A percentile compares a stretch with the other conserved stretches of the same genome.
phyloP scores from a whole-genome alignment of 2,797 vertebrate species.

The Botia almorhae region DNA sequence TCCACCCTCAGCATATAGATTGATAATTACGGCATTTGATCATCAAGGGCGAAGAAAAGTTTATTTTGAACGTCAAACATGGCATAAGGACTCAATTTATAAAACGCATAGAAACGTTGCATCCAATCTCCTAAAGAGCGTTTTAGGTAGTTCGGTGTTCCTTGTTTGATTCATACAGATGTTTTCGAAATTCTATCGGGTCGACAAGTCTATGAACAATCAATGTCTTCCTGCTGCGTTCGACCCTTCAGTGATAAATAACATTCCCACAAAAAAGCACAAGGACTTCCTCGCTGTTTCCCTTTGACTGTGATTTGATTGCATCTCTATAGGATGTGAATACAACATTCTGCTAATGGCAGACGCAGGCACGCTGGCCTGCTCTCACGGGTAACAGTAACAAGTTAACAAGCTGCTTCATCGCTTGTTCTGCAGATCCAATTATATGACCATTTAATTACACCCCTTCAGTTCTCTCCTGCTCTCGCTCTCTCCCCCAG shows the following conservation, averaged over 20 bases:
- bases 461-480: conserved; percentile 35
- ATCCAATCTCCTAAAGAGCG: neutral
- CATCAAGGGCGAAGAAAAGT: conserved; percentile 47
- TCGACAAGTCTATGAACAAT: neutral
- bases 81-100: conserved; percentile 25
- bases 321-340: conserved; percentile 38
- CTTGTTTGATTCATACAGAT: neutral
- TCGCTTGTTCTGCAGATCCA: conserved; percentile 57
- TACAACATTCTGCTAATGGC: conserved; percentile 48
- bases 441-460: conserved; percentile 58
- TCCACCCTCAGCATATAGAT: conserved; percentile 26
- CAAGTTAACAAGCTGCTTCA: conserved; percentile 58
- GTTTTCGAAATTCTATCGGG: neutral
- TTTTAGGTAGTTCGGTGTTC: neutral
- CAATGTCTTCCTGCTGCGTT: neutral
- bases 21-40: conserved; percentile 32
- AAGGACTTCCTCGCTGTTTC: conserved; percentile 24
- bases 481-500: conserved; percentile 18
- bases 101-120: conserved; percentile 9
- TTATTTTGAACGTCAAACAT: conserved; percentile 56
- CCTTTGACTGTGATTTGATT: conserved; percentile 4
- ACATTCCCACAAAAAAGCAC: neutral
- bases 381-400: conserved; percentile 40
- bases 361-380: neutral
- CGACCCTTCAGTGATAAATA: neutral